These are phyloP conservation scores for Pseudochirops corinnae DNA, from an alignment of 2,797 vertebrate species.

Conservation along the genomic window DNA sequence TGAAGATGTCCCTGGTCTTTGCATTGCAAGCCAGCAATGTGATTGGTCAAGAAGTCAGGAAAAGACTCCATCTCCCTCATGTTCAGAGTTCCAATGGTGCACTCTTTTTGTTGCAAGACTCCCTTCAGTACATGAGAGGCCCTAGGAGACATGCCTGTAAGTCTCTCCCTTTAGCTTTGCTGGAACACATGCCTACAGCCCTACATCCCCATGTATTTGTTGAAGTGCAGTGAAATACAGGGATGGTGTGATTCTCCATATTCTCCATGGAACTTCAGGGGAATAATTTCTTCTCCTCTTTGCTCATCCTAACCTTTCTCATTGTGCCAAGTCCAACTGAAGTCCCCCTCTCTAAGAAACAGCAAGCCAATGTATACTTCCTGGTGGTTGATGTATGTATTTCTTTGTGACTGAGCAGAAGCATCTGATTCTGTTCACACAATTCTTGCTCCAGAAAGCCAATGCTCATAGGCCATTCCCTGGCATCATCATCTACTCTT, in stretches of 20 bases:
- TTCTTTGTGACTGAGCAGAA: background rate
- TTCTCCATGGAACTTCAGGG: background rate
- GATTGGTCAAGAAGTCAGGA: background rate
- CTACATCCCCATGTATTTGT: background rate
- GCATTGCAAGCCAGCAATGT: background rate
- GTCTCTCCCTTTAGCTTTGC: background rate
- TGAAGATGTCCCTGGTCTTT: background rate
- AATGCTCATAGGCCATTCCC: background rate
- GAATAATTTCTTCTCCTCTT: background rate
- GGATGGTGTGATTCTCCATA: background rate
- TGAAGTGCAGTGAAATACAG: background rate
- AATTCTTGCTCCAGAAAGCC: background rate
- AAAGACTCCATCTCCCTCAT: background rate
- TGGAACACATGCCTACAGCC: background rate
- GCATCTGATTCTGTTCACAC: background rate
- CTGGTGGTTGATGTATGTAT: background rate
- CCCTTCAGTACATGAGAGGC: background rate
- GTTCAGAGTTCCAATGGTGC: background rate
- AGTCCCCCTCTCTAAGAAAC: background rate
- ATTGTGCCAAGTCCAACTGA: background rate
- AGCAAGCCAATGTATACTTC: background rate
- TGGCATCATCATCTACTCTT: background rate
- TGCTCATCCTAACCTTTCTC: background rate
- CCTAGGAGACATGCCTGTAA: background rate
- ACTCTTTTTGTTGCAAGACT: background rate